A percentile compares a stretch with the other conserved stretches of the same genome.
Conservation (phyloP, 1,140 invertebrate genomes). For the Euura saliciscinereae region DNA sequence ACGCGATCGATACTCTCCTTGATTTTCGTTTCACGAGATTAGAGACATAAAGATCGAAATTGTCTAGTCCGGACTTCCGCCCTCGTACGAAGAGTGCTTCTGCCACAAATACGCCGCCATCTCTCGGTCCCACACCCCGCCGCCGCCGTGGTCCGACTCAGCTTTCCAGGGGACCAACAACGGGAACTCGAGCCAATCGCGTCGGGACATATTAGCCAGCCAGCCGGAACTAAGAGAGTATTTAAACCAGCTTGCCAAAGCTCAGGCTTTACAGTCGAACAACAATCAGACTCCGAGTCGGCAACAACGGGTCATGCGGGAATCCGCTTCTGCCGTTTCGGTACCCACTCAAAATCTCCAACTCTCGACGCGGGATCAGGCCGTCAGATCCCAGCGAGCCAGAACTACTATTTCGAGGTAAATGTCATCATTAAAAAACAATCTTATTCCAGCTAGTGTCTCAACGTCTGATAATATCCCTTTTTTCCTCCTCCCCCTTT, state of each 20-base stretch:
- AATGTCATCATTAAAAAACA: background rate
- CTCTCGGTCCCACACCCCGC: constrained; percentile 54
- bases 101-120: constrained; percentile 49
- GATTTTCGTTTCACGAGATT: too few species aligned
- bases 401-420: background rate
- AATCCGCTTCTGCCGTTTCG: constrained; percentile 13
- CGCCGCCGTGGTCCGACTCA: constrained; percentile 55
- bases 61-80: constrained; percentile 49
- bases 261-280: constrained; percentile 33
- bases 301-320: constrained; percentile 30
- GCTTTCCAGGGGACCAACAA: constrained; percentile 7
- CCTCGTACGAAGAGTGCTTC: constrained; percentile 56
- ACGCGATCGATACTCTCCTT: too few species aligned
- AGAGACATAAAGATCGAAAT: too few species aligned
- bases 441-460: too few species aligned
- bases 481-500: too few species aligned
- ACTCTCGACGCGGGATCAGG: constrained; percentile 42
- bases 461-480: too few species aligned
- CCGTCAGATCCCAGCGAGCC: constrained; percentile 21
- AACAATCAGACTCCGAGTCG: constrained; percentile 38
- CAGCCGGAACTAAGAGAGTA: constrained; percentile 19
- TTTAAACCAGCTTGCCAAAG: constrained; percentile 22
- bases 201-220: constrained; percentile 48
- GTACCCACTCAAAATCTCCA: constrained; percentile 27
- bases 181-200: constrained; percentile 36